phyloP scores from a whole-genome alignment of 2,797 vertebrate species.

The Argyrosomus regius region DNA sequence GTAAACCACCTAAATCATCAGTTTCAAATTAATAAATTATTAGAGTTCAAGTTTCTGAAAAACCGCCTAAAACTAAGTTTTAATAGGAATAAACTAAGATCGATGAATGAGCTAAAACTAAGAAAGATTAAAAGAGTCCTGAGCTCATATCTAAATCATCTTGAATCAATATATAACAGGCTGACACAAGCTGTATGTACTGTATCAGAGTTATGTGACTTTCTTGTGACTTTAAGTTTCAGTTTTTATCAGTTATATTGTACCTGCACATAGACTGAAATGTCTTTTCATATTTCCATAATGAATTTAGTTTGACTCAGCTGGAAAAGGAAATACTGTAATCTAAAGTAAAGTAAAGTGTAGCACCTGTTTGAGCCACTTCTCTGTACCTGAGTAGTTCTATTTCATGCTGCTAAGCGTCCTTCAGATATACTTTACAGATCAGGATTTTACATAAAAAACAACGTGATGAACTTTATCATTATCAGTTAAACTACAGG shows the following conservation, averaged over 20 bases:
- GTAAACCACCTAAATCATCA: not conserved
- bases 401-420: not conserved
- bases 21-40: not conserved
- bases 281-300: not conserved
- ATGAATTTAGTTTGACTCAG: not conserved
- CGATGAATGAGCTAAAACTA: not conserved
- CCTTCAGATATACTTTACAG: not conserved
- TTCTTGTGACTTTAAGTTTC: not conserved
- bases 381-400: not conserved
- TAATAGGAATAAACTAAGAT: not conserved
- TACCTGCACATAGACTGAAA: not conserved
- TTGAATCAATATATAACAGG: too few species aligned
- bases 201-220: not conserved
- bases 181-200: not conserved
- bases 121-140: not conserved
- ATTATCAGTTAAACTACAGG: not conserved
- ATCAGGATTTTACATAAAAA: not conserved
- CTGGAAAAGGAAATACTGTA: not conserved
- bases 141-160: too few species aligned
- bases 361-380: not conserved
- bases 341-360: not conserved
- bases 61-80: not conserved
- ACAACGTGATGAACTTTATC: not conserved
- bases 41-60: not conserved
- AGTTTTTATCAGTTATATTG: not conserved